Percentiles rank a stretch among this genome's conserved stretches.
Conservation (phyloP, 2,113 vertebrate genomes). For the western clawed frog (Xenopus tropicalis) region UCB_Xtro_10.0 CM004446.2:128967001-128967500, state of each 20-base stretch:
- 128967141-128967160: constrained; percentile 1
- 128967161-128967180: not conserved
- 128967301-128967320: constrained; percentile 4
- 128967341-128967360: constrained; percentile 46
- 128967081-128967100: constrained; percentile 16
- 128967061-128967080: constrained; percentile 1
- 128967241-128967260: constrained; percentile 14
- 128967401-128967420: constrained; percentile 45
- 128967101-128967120: not conserved
- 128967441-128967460: constrained; percentile 46
- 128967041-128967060: not conserved
- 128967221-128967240: not conserved
- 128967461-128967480: not conserved
- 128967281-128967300: not conserved
- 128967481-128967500: not conserved
- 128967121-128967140: not conserved
- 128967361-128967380: not conserved
- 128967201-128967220: not conserved
- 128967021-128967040: constrained; percentile 8
- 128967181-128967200: not conserved
- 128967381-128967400: not conserved
- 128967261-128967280: constrained; percentile 21
- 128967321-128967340: constrained; percentile 1
- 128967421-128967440: constrained; percentile 47
- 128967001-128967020: not conserved